Conservation (phyloP, 1,140 invertebrate genomes). For the Drosophila tropicalis region DNA sequence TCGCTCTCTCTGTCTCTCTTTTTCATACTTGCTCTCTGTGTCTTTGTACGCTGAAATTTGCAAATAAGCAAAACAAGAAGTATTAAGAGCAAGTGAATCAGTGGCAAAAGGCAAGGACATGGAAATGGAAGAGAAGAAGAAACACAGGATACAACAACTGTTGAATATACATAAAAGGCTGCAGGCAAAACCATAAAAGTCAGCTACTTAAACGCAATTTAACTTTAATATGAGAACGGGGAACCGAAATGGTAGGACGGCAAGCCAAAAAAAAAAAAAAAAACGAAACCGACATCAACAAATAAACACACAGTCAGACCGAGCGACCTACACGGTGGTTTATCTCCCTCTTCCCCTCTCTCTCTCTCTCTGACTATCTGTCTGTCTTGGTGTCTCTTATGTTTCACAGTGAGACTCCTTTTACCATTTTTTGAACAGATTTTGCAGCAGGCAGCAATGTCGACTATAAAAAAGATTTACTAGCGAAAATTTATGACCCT, state of each 20-base stretch:
- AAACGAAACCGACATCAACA: constrained; percentile 42
- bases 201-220: constrained; percentile 76
- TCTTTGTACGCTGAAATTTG: constrained; percentile 44
- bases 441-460: constrained; percentile 31
- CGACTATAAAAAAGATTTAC: constrained; percentile 74
- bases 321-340: not conserved
- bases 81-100: constrained; percentile 23
- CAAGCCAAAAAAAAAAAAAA: constrained; percentile 8
- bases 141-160: constrained; percentile 56
- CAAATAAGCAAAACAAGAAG: constrained; percentile 44
- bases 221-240: constrained; percentile 56
- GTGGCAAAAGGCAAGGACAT: not conserved
- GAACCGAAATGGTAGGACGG: constrained; percentile 1
- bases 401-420: constrained; percentile 1
- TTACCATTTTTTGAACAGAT: constrained; percentile 29
- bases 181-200: constrained; percentile 69
- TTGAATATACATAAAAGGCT: constrained; percentile 61
- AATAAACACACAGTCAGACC: constrained; percentile 58
- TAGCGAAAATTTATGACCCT: constrained; percentile 69
- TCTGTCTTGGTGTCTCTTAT: not conserved
- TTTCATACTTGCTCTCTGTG: constrained; percentile 1
- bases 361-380: not conserved
- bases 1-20: not conserved
- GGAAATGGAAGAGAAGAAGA: constrained; percentile 14
- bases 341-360: not conserved